Conservation (phyloP, 2,113 vertebrate genomes). For the Nothoprocta pentlandii region DNA sequence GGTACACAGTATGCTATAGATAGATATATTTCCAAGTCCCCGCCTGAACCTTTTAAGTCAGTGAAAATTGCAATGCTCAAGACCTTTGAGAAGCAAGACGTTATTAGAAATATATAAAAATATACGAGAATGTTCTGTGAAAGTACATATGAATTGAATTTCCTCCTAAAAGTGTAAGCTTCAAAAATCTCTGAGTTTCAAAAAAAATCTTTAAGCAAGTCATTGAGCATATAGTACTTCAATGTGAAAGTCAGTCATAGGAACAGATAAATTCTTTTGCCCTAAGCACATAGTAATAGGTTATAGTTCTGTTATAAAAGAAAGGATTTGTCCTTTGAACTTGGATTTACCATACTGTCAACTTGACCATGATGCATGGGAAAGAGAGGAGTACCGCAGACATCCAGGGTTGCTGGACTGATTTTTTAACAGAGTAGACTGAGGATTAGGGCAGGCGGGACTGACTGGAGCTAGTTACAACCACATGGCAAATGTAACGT, state of each 20-base stretch:
- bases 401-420: neutral
- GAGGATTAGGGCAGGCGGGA: neutral
- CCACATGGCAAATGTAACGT: neutral
- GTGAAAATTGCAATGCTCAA: neutral
- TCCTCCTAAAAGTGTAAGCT: neutral
- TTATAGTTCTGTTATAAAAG: neutral
- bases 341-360: neutral
- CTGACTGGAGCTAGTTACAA: neutral
- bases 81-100: neutral
- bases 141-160: neutral
- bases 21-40: neutral
- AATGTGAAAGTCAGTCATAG: neutral
- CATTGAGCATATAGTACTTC: neutral
- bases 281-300: neutral
- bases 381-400: neutral
- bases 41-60: neutral
- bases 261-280: neutral
- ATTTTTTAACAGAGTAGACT: neutral
- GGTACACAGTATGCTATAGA: slow-evolving; percentile 74
- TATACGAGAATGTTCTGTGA: neutral
- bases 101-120: neutral
- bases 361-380: neutral
- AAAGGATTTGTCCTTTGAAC: neutral
- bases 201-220: slow-evolving; percentile 1
- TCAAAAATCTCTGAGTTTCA: neutral